These are phyloP conservation scores for Drosophila barbarae DNA, from an alignment of 2,888 invertebrate genomes.

Conservation along the genomic window DNA sequence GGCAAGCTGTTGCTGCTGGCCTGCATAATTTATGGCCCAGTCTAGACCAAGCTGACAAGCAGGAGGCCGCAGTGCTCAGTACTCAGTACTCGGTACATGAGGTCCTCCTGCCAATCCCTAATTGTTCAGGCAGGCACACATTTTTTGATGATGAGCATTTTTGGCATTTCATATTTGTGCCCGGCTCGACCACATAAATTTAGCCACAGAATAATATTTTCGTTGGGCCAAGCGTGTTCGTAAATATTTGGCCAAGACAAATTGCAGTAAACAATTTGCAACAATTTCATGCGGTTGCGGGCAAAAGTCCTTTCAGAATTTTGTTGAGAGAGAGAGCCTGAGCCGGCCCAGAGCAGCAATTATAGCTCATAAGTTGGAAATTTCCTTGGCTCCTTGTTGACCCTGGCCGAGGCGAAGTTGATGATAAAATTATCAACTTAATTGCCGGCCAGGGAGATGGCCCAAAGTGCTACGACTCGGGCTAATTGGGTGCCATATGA, in stretches of 20 bases:
- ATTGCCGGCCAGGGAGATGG: constrained; percentile 53
- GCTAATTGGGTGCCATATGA: constrained; percentile 27
- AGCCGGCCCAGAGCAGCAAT: constrained; percentile 50
- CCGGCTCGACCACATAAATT: constrained; percentile 49
- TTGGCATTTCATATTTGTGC: constrained; percentile 47
- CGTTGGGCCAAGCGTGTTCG: constrained; percentile 27
- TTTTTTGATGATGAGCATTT: constrained; percentile 52
- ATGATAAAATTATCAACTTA: constrained; percentile 72
- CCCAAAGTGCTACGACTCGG: constrained; percentile 14
- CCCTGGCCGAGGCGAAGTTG: constrained; percentile 66
- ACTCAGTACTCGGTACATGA: constrained; percentile 3
- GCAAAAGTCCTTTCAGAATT: constrained; percentile 20
- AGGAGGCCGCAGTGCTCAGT: constrained; percentile 20
- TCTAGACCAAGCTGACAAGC: constrained; percentile 67
- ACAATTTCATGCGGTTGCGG: constrained; percentile 50
- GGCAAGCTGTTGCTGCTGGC: constrained; percentile 50
- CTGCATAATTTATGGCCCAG: constrained; percentile 59
- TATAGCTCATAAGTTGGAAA: constrained; percentile 61
- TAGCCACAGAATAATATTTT: constrained; percentile 54
- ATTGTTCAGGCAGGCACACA: constrained; percentile 41
- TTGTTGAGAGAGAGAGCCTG: not conserved
- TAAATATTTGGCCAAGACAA: constrained; percentile 70
- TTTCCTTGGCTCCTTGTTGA: constrained; percentile 51
- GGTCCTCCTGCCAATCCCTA: constrained; percentile 38
- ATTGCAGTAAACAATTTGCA: constrained; percentile 72